Percentiles rank a stretch among this genome's conserved stretches.
These are phyloP conservation scores for Monomorium pharaonis DNA, from an alignment of 1,140 invertebrate species.

Conservation along the genomic window DNA sequence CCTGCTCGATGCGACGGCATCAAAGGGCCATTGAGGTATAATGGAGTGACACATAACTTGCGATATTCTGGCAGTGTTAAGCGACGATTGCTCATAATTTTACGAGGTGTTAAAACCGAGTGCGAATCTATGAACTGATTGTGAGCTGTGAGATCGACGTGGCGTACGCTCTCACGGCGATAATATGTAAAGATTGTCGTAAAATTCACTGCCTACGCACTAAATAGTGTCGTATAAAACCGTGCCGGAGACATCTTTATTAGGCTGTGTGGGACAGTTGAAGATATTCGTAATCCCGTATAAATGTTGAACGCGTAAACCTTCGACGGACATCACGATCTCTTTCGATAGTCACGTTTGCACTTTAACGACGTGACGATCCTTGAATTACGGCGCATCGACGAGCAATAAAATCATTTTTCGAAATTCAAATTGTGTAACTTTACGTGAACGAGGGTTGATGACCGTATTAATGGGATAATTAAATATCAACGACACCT, in stretches of 20 bases:
- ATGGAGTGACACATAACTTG: slow-evolving; percentile 61
- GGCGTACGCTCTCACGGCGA: slow-evolving; percentile 49
- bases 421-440: slow-evolving; percentile 41
- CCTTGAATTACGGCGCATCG: slow-evolving; percentile 33
- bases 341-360: slow-evolving; percentile 18
- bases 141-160: slow-evolving; percentile 20
- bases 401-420: slow-evolving; percentile 36
- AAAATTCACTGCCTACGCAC: slow-evolving; percentile 63
- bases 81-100: slow-evolving; percentile 72
- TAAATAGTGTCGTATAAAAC: slow-evolving; percentile 72
- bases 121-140: slow-evolving; percentile 61
- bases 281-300: slow-evolving; percentile 21
- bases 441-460: background rate
- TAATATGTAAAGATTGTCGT: slow-evolving; percentile 71
- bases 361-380: slow-evolving; percentile 55
- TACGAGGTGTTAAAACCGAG: slow-evolving; percentile 75
- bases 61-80: slow-evolving; percentile 62
- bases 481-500: slow-evolving; percentile 13
- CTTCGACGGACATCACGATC: slow-evolving; percentile 48
- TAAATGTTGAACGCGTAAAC: slow-evolving; percentile 56
- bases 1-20: slow-evolving; percentile 39
- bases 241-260: slow-evolving; percentile 71
- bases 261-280: slow-evolving; percentile 63
- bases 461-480: slow-evolving; percentile 20
- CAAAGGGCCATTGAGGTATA: slow-evolving; percentile 54